phyloP scores from a whole-genome alignment of 2,888 invertebrate species.

The Phrixothrix hirtus region DNA sequence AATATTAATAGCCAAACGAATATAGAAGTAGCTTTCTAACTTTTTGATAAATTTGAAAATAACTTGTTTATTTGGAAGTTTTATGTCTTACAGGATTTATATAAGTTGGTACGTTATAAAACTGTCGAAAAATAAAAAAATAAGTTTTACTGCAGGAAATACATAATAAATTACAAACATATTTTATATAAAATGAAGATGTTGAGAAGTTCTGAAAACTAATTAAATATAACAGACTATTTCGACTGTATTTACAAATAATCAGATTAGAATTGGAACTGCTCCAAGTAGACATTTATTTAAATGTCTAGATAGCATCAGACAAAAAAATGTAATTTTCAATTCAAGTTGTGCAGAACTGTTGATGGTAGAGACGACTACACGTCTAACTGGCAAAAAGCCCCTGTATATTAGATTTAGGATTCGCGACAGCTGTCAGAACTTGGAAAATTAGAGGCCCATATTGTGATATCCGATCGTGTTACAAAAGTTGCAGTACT shows the following conservation, averaged over 20 bases:
- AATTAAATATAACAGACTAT: background rate
- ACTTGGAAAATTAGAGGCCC: conserved; percentile 24
- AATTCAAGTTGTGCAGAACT: conserved; percentile 1
- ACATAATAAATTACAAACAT: background rate
- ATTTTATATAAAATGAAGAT: background rate
- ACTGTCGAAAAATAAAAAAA: too few species aligned
- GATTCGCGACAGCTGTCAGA: conserved; percentile 21
- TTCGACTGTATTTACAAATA: conserved; percentile 10
- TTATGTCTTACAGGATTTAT: too few species aligned
- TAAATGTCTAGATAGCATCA: background rate
- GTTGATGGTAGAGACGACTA: conserved; percentile 1
- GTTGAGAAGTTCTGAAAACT: background rate
- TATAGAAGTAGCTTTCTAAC: too few species aligned
- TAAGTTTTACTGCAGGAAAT: too few species aligned
- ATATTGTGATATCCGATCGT: conserved; percentile 20
- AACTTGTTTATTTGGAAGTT: too few species aligned
- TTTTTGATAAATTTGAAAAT: too few species aligned
- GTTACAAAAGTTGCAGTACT: too few species aligned
- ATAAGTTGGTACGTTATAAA: too few species aligned
- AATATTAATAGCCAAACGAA: too few species aligned
- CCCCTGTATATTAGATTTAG: conserved; percentile 23
- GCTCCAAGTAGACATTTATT: conserved; percentile 20
- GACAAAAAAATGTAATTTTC: background rate
- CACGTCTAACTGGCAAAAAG: background rate
- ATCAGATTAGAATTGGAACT: conserved; percentile 23